Conservation (phyloP, 2,113 vertebrate species). For the Clupea harengus region DNA sequence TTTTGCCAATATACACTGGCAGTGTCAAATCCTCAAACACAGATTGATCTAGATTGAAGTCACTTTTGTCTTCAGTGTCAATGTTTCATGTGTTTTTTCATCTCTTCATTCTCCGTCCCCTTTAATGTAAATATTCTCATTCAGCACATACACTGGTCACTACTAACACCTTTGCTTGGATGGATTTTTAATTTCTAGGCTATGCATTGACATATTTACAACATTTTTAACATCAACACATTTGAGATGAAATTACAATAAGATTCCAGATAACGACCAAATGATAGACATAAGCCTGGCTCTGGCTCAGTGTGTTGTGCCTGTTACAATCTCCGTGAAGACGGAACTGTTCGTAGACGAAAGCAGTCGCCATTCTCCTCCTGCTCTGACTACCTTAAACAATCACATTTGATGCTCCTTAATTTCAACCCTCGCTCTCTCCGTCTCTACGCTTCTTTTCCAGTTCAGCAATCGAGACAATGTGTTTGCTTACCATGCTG, state of each 20-base stretch:
- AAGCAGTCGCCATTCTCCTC: constrained; percentile 80
- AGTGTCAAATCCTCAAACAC: constrained; percentile 10
- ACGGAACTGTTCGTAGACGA: not conserved
- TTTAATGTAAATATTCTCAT: not conserved
- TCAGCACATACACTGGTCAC: not conserved
- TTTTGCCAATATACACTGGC: constrained; percentile 12
- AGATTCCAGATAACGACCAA: not conserved
- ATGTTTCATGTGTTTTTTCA: constrained; percentile 17
- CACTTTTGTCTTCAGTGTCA: constrained; percentile 19
- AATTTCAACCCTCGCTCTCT: constrained; percentile 83
- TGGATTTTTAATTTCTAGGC: not conserved
- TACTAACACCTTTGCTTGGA: not conserved
- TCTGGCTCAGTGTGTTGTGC: not conserved
- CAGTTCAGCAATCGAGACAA: constrained; percentile 93
- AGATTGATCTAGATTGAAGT: constrained; percentile 17
- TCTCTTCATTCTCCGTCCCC: not conserved
- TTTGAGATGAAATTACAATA: not conserved
- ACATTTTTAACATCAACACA: not conserved
- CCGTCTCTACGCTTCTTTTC: constrained; percentile 81
- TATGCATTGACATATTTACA: not conserved
- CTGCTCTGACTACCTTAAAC: constrained; percentile 85
- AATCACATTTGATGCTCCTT: constrained; percentile 97
- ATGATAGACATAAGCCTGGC: not conserved
- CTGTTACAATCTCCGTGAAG: not conserved
- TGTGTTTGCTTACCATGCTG: constrained; percentile 95